Evolutionary conservation across 2,113 vertebrate species (phyloP).

Genomic region (Entosphenus tridentatus): DNA sequence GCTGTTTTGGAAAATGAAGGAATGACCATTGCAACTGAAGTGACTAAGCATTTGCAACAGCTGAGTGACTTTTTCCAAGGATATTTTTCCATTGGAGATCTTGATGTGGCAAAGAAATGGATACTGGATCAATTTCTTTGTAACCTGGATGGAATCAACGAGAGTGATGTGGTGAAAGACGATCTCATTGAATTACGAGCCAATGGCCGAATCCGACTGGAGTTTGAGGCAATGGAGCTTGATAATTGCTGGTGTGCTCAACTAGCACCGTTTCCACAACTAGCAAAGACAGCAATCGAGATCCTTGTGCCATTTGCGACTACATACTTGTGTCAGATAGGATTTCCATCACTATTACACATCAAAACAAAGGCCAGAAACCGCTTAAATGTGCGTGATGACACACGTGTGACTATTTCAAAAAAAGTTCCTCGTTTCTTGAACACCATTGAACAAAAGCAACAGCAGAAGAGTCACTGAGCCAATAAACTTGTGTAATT

Average conservation of each 20-base stretch:
- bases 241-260: constrained; percentile 17
- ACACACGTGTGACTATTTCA: not conserved
- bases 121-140: constrained; percentile 17
- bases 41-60: not conserved
- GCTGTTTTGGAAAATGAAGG: not conserved
- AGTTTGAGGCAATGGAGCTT: constrained; percentile 9
- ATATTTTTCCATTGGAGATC: not conserved
- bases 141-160: constrained; percentile 14
- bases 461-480: constrained; percentile 1
- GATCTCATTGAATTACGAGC: constrained; percentile 16
- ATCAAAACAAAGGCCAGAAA: constrained; percentile 16
- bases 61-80: not conserved
- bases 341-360: constrained; percentile 17
- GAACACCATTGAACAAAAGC: constrained; percentile 5
- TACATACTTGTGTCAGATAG: constrained; percentile 16
- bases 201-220: constrained; percentile 16
- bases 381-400: constrained; percentile 8
- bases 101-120: constrained; percentile 15
- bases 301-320: constrained; percentile 16
- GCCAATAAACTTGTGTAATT: not conserved
- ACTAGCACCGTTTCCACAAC: constrained; percentile 11
- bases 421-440: constrained; percentile 1
- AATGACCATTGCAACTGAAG: constrained; percentile 5
- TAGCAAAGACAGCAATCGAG: constrained; percentile 15
- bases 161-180: constrained; percentile 14